These are phyloP conservation scores for Entomobrya proxima DNA, from an alignment of 2,888 invertebrate genomes.

Conservation along the genomic window DNA sequence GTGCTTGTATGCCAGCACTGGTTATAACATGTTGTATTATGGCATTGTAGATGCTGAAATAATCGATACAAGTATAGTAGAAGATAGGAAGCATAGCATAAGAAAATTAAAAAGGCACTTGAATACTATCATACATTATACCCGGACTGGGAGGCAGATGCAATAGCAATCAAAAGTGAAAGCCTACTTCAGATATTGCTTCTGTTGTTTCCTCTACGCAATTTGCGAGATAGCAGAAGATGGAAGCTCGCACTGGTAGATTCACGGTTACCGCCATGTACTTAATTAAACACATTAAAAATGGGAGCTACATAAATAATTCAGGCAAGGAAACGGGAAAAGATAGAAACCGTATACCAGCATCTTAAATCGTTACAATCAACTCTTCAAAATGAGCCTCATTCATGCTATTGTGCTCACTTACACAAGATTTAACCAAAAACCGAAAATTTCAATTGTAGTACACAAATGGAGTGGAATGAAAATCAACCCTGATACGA, in stretches of 20 bases:
- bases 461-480: conserved; percentile 50
- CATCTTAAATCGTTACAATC: conserved; percentile 10
- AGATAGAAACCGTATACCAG: neutral
- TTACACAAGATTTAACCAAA: neutral
- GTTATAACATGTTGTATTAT: neutral
- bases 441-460: conserved; percentile 29
- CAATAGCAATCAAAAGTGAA: conserved; percentile 15
- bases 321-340: neutral
- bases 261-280: neutral
- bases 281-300: conserved; percentile 54
- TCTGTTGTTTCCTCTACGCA: neutral
- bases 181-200: neutral
- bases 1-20: too few relatives aligned
- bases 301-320: conserved; percentile 48
- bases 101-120: conserved; percentile 14
- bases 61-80: neutral
- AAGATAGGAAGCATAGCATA: neutral
- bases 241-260: neutral
- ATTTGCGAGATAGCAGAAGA: neutral
- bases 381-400: conserved; percentile 10
- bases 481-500: conserved; percentile 21
- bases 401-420: neutral
- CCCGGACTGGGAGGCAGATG: neutral
- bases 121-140: neutral
- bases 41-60: neutral